Base-by-base conservation (phyloP, 2,113 vertebrate genomes). In the Tursiops truncatus region DNA sequence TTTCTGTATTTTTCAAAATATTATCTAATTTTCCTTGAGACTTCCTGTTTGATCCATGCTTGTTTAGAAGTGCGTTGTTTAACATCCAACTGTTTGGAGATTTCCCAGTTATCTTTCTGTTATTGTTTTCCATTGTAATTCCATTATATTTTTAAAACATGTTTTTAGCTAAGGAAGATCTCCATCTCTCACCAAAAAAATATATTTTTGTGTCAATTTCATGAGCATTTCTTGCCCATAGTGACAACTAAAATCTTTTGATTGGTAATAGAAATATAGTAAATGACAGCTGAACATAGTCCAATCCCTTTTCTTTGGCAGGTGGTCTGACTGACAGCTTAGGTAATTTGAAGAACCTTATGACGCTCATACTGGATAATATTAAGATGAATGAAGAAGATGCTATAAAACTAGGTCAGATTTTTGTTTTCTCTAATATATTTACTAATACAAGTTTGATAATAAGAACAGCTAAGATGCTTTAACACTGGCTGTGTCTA, bases 311-410 rank as follows among this genome's bases (percentile, higher is more conserved):
- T 87, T 91, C 53, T 97, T 89, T 97, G 84, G 44, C 95, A 98
- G 97, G 94, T 73, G 97, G 96, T 58, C 92, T 98, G 73, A 95
- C 73, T 65, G 97, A 97, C 73, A 89, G 89, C 87, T 95, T 98
- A 67, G 96, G 97, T 73, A 96, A 97, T 36, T 71, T 98, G 88
- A 85, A 97, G 71, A 98, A 98, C 62, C 92, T 98, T 60, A 91
- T 53, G 73, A 97, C 96, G 18, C 91, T 98, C 33, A 41, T 95
- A 25, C 74, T 98, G 91, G 79, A 95, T 28, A 97, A 97, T 18
- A 56, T 98, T 60, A 91, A 76, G 71, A 96, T 98, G 92, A 94
- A 97, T 85, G 96, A 98, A 38, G 79, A 91, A 53, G 97, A 97
- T 93, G 96, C 84, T 70, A 89, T 97, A 97, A 97, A 83, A 88